Conservation (phyloP, 35 echinoderm and acorn worm species). For the Patiria miniata region DNA sequence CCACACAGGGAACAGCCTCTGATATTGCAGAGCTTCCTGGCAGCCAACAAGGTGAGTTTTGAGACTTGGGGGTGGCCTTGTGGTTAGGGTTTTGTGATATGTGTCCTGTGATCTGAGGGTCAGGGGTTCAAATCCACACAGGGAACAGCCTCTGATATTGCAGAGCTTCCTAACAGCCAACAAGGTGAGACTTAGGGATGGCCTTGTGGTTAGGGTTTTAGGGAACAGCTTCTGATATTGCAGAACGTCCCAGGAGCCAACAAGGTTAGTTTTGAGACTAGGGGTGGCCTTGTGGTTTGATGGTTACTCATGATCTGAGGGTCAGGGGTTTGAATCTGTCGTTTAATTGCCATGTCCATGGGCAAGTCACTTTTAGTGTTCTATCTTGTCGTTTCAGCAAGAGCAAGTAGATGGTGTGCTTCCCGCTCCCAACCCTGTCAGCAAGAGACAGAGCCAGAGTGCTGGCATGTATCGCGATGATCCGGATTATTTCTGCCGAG, state of each 20-base stretch:
- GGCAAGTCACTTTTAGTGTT: not conserved
- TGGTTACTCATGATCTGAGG: too few relatives aligned
- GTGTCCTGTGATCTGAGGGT: too few relatives aligned
- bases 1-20: slow-evolving; percentile 89
- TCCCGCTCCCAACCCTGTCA: slow-evolving; percentile 13
- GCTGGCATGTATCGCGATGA: slow-evolving; percentile 26
- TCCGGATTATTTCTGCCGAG: slow-evolving; percentile 44
- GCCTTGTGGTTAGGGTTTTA: too few relatives aligned
- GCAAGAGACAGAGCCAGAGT: slow-evolving; percentile 16
- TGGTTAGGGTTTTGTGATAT: too few relatives aligned
- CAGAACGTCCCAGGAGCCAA: slow-evolving; percentile 81
- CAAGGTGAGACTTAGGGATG: slow-evolving; percentile 81
- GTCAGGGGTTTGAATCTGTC: too few relatives aligned
- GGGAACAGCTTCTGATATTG: slow-evolving; percentile 82
- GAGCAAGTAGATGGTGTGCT: slow-evolving; percentile 83
- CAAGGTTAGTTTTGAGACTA: slow-evolving; percentile 55
- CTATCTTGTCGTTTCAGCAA: slow-evolving; percentile 32
- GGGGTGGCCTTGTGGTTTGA: too few relatives aligned
- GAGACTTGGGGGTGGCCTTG: too few relatives aligned
- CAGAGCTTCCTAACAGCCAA: slow-evolving; percentile 84
- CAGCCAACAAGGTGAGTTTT: slow-evolving; percentile 73
- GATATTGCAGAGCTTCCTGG: slow-evolving; percentile 84
- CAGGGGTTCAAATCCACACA: too few relatives aligned
- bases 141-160: slow-evolving; percentile 84
- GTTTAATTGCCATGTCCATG: too few relatives aligned